phyloP scores from a whole-genome alignment of 2,113 vertebrate species.

The Sprattus sprattus region DNA sequence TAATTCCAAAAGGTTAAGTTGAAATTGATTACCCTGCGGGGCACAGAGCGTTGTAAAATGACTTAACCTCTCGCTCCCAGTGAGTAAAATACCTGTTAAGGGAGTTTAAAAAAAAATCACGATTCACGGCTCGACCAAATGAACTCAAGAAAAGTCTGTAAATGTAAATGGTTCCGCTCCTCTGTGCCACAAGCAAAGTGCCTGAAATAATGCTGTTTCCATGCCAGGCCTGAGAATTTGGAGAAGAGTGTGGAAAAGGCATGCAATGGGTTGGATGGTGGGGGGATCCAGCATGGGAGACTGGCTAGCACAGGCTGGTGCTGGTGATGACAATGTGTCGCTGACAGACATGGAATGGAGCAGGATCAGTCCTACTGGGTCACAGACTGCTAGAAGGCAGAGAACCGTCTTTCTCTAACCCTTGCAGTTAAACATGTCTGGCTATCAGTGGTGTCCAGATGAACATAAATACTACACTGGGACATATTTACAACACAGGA shows the following conservation, averaged over 20 bases:
- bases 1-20: neutral
- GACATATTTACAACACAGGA: neutral
- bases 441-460: neutral
- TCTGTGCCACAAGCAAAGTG: neutral
- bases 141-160: neutral
- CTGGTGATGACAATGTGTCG: neutral
- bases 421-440: neutral
- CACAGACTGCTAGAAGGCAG: neutral
- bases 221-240: conserved; percentile 1
- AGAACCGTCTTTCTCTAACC: neutral
- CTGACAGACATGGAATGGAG: conserved; percentile 10
- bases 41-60: neutral
- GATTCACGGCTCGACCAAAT: neutral
- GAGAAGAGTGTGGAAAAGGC: neutral
- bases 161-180: neutral
- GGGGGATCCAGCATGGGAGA: neutral
- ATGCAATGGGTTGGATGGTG: neutral
- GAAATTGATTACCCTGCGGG: neutral
- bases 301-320: neutral
- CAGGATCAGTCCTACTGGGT: neutral
- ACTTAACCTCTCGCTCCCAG: neutral
- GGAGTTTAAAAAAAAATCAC: neutral
- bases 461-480: neutral
- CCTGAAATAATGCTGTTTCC: conserved; percentile 23
- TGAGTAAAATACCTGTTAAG: neutral